A percentile compares a stretch with the other conserved stretches of the same genome.
These are phyloP conservation scores for Lordiphosa clarofinis DNA, from an alignment of 1,140 invertebrate genomes.

Conservation along the genomic window DNA sequence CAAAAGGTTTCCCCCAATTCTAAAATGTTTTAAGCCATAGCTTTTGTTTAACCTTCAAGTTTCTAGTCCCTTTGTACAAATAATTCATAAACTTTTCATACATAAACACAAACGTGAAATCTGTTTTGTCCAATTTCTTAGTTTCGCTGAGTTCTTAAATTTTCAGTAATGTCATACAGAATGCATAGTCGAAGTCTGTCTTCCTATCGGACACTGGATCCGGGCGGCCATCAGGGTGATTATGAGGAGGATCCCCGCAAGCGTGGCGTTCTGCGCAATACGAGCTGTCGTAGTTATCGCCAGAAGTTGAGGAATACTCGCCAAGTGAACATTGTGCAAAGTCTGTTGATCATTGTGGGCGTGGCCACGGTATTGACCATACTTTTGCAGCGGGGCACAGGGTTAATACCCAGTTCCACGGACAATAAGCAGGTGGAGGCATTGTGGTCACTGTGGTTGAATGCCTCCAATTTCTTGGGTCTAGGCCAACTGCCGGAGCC, in stretches of 20 bases:
- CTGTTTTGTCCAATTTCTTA: too few species aligned
- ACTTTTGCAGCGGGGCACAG: slow-evolving; percentile 25
- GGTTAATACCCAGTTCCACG: neutral
- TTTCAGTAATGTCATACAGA: too few species aligned
- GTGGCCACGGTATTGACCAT: slow-evolving; percentile 13
- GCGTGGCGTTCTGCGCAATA: slow-evolving; percentile 31
- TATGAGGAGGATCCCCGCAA: slow-evolving; percentile 25
- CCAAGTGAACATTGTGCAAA: slow-evolving; percentile 26
- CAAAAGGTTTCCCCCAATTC: too few species aligned
- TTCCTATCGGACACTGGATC: neutral
- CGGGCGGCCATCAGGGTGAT: slow-evolving; percentile 1
- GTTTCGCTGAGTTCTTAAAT: too few species aligned
- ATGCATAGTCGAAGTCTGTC: too few species aligned
- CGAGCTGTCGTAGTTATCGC: slow-evolving; percentile 24
- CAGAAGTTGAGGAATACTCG: slow-evolving; percentile 20
- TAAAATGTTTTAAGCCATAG: too few species aligned
- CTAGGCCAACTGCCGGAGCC: neutral
- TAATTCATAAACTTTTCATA: too few species aligned
- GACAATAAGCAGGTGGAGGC: neutral
- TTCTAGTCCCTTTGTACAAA: too few species aligned
- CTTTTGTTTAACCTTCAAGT: too few species aligned
- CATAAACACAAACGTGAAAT: too few species aligned
- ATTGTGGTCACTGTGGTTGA: too few species aligned
- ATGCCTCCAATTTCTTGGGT: slow-evolving; percentile 9
- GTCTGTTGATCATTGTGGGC: slow-evolving; percentile 19